These are phyloP conservation scores for Oncorhynchus keta DNA, from an alignment of 2,113 vertebrate species.

Conservation along the genomic window DNA sequence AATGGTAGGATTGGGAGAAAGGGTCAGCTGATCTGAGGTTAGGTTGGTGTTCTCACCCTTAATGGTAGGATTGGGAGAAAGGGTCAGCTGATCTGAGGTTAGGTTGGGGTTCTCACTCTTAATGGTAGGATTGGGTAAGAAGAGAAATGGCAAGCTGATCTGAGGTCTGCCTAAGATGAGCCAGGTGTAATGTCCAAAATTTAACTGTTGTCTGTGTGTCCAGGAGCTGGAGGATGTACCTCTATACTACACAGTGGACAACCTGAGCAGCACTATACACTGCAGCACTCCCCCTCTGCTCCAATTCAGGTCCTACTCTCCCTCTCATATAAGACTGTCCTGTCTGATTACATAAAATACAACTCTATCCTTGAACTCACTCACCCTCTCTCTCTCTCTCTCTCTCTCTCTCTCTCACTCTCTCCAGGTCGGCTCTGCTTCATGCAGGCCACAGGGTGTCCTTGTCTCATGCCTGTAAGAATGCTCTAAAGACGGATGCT, in stretches of 20 bases:
- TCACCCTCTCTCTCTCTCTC: background rate
- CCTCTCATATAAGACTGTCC: background rate
- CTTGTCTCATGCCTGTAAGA: slow-evolving; percentile 89
- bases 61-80: no score
- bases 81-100: no score
- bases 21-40: no score
- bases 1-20: no score
- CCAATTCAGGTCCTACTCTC: slow-evolving; percentile 78
- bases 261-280: slow-evolving; percentile 76
- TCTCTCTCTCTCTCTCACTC: no score
- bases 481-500: slow-evolving; percentile 83
- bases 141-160: no score
- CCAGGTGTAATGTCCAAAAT: background rate
- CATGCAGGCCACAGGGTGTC: slow-evolving; percentile 87
- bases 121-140: no score
- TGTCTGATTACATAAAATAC: no score
- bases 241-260: slow-evolving; percentile 83
- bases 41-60: no score
- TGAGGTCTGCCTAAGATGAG: no score
- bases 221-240: slow-evolving; percentile 84
- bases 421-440: slow-evolving; percentile 84
- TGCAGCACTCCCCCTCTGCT: slow-evolving; percentile 77
- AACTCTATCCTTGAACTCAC: background rate
- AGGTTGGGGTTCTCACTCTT: no score
- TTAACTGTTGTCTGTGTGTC: background rate